Evolutionary conservation across 2,888 invertebrate species (phyloP).

Genomic region (Drosophila heteroneura): DNA sequence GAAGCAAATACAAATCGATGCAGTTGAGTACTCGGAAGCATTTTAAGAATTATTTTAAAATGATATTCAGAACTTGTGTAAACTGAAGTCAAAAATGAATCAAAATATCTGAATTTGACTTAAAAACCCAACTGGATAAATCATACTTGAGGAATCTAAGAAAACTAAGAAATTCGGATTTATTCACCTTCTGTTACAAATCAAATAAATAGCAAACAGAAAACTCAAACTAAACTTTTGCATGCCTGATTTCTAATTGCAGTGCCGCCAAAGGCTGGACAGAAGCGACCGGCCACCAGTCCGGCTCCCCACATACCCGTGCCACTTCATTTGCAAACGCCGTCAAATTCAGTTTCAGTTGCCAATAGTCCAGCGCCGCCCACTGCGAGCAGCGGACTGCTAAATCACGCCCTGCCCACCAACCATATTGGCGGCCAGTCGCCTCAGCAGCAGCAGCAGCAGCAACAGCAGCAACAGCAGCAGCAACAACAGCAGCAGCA

Average conservation of each 20-base stretch:
- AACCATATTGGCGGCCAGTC: slow-evolving; percentile 84
- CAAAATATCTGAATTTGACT: background rate
- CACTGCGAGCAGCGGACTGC: slow-evolving; percentile 50
- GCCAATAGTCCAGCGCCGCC: slow-evolving; percentile 67
- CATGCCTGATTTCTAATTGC: slow-evolving; percentile 43
- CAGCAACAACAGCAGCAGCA: slow-evolving; percentile 68
- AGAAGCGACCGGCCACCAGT: slow-evolving; percentile 85
- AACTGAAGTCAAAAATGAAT: background rate
- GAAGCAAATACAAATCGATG: background rate
- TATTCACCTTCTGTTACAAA: background rate
- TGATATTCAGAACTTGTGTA: no score
- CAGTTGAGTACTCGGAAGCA: background rate
- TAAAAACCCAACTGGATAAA: background rate
- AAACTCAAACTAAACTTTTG: background rate
- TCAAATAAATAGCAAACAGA: background rate
- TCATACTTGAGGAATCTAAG: background rate
- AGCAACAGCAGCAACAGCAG: slow-evolving; percentile 75
- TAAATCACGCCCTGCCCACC: slow-evolving; percentile 80
- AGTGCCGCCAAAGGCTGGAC: slow-evolving; percentile 85
- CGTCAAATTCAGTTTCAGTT: slow-evolving; percentile 62
- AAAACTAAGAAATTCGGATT: background rate
- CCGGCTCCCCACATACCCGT: slow-evolving; percentile 84
- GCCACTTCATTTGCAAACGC: slow-evolving; percentile 84
- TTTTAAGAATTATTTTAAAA: background rate
- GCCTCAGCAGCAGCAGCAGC: slow-evolving; percentile 75